These are phyloP conservation scores for Ammodytes dubius DNA, from an alignment of 2,113 vertebrate genomes.

Conservation along the genomic window DNA sequence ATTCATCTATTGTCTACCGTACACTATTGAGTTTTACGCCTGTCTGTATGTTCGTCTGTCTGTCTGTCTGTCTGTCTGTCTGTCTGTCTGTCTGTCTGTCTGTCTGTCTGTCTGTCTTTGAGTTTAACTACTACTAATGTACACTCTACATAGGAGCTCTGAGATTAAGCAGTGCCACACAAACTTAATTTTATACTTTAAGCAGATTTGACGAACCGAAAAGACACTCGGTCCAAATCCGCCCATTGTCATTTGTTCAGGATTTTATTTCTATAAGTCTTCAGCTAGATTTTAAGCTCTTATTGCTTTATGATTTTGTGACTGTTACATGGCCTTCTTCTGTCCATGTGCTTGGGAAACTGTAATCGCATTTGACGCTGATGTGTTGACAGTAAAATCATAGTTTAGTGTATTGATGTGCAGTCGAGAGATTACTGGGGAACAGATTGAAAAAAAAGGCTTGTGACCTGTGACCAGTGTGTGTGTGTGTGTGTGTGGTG, in stretches of 20 bases:
- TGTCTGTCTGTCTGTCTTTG: background rate
- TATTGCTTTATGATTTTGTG: background rate
- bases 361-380: background rate
- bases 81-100: too few relatives aligned
- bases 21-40: too few relatives aligned
- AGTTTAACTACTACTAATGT: background rate
- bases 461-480: too few relatives aligned
- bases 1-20: too few relatives aligned
- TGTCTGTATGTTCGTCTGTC: too few relatives aligned
- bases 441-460: slow-evolving; percentile 5
- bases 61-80: too few relatives aligned
- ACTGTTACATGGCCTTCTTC: background rate
- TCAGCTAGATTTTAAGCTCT: background rate
- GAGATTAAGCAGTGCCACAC: slow-evolving; percentile 21
- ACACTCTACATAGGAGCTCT: background rate
- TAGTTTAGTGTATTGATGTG: slow-evolving; percentile 22
- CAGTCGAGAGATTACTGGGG: slow-evolving; percentile 34
- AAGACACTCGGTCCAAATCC: slow-evolving; percentile 3
- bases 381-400: slow-evolving; percentile 17
- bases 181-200: slow-evolving; percentile 28
- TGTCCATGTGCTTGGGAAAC: background rate
- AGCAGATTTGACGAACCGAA: slow-evolving; percentile 41
- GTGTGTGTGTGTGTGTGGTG: too few relatives aligned
- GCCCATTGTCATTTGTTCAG: background rate
- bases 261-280: background rate